Conservation (phyloP, 2,888 invertebrate genomes). For the Eustalomyia histrio region DNA sequence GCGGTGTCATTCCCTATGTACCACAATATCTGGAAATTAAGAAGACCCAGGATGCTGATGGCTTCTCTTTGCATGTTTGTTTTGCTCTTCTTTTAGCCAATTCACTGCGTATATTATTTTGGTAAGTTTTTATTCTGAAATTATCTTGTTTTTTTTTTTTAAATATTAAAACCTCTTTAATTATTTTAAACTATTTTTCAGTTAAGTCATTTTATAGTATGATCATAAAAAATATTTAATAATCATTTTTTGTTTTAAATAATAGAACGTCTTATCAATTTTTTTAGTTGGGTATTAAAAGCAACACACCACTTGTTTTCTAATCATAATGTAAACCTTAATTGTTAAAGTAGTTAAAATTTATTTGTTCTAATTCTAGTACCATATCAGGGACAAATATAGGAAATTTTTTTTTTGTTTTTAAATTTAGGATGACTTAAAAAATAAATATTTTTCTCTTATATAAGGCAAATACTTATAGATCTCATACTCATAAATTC, state of each 20-base stretch:
- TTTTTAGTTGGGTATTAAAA: neutral
- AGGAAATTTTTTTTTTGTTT: no score
- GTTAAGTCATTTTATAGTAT: conserved; percentile 27
- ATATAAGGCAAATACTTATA: no score
- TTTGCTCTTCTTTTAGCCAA: conserved; percentile 96
- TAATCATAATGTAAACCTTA: neutral
- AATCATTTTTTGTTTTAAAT: neutral
- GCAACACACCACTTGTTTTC: conserved; percentile 1
- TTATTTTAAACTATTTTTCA: neutral
- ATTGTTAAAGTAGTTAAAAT: neutral
- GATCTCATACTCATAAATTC: no score
- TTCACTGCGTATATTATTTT: conserved; percentile 97
- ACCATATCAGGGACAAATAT: no score
- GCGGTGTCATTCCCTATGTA: conserved; percentile 96
- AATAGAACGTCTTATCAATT: conserved; percentile 18
- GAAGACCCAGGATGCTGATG: conserved; percentile 94
- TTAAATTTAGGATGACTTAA: no score
- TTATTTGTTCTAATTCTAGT: no score
- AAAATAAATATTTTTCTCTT: no score
- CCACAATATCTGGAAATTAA: conserved; percentile 97
- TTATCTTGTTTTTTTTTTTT: neutral
- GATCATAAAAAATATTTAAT: conserved; percentile 16
- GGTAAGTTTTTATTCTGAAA: conserved; percentile 83
- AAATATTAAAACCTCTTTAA: neutral
- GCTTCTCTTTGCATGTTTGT: conserved; percentile 98